A percentile compares a stretch with the other conserved stretches of the same genome.
These are phyloP conservation scores for Grantiella picta DNA, from an alignment of 2,113 vertebrate species.

Conservation along the genomic window DNA sequence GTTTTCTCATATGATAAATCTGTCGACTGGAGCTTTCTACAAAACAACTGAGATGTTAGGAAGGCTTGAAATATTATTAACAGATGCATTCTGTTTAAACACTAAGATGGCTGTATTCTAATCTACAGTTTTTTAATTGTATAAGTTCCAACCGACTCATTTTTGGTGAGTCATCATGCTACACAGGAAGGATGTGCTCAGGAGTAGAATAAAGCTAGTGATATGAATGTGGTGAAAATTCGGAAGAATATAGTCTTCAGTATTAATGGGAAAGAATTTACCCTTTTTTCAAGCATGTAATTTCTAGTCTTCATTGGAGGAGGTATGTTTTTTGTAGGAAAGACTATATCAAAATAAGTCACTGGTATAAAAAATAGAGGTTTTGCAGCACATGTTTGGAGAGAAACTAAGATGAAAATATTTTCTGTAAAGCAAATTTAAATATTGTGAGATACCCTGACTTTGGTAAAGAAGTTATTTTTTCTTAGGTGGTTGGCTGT, in stretches of 20 bases:
- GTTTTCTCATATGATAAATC: not conserved
- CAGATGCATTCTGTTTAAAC: not conserved
- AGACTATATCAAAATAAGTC: not conserved
- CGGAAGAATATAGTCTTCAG: constrained; percentile 26
- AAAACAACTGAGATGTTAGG: not conserved
- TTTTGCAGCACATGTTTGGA: not conserved
- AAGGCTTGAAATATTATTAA: not conserved
- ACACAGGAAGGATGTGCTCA: not conserved
- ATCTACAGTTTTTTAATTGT: not conserved
- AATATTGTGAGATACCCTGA: not conserved
- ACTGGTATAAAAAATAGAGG: not conserved
- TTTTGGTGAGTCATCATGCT: not conserved
- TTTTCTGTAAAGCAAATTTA: not conserved
- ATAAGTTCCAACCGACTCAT: not conserved
- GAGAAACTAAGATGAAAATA: not conserved
- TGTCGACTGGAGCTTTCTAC: not conserved
- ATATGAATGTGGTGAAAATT: not conserved
- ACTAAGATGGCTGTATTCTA: not conserved
- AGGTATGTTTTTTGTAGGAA: not conserved
- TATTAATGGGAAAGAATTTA: not conserved
- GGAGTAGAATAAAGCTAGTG: not conserved
- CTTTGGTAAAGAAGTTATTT: not conserved
- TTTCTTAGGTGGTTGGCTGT: not conserved
- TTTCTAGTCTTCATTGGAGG: not conserved
- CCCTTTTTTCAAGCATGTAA: not conserved